Evolutionary conservation across 2,113 vertebrate genomes (phyloP), one percentile per base, ranked within the genome.

Genomic region (Rallus limicola): DNA sequence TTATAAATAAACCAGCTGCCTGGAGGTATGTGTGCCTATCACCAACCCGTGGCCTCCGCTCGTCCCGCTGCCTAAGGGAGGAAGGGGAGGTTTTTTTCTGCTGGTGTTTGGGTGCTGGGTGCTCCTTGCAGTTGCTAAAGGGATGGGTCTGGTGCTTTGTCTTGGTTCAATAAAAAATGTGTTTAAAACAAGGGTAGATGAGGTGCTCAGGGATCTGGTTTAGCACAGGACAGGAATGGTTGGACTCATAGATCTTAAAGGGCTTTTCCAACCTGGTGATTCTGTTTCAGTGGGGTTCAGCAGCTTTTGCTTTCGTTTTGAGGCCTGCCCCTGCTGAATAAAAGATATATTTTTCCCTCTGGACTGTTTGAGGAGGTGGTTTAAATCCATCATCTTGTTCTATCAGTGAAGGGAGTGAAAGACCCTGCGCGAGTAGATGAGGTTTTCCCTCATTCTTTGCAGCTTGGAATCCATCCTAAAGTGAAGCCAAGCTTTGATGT

Each of bases 301-400:
- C 24, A 36, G 10, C 28, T 53, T 53, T 20, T 62, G 44, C 44
- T 80, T 44, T 58, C 14, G 0, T 38, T 69, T 48, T 4, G 33
- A 62, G 40, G 11, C 38, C 48, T 75, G 23, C 25, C 56, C 42
- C 67, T 91, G 34, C 44, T 38, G 80, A 6, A 58, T 10, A 50
- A 83, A 65, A 33, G 5, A 1, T 2, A 2, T 3, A 10, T 58
- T 59, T 28, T 6, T 10, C 1, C 3, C 9, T 1, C 3, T 20
- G 0, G 5, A 7, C 9, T 72, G 25, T 40, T 62, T 8, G 59
- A 15, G 44, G 42, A 26, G 21, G 38, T 64, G 86, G 2, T 86
- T 93, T 36, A 16, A 28, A 50, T 67, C 29, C 53, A 19, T 31
- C 28, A 0, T 38, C 46, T 26, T 5, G 12, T 2, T 25, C 44